Evolutionary conservation across 2,113 vertebrate genomes (phyloP), one percentile per base, ranked within the genome.

Genomic region (Agapornis roseicollis): DNA sequence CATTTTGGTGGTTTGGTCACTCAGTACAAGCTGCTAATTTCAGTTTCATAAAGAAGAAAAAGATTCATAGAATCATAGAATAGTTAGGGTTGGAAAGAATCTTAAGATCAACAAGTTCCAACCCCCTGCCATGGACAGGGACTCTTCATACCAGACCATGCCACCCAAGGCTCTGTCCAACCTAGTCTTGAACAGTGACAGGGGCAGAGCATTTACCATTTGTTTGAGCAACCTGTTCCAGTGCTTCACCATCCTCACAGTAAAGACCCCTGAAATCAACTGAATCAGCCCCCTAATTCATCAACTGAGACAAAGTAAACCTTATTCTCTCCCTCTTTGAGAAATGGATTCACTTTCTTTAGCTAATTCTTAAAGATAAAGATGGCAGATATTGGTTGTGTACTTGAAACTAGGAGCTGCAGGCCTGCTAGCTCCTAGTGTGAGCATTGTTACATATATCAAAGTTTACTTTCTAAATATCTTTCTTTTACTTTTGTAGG

Each of bases 381-480:
- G 9, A 31, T 61, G 19, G 3, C 19, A 93, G 37, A 24, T 66
- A 49, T 3, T 39, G 17, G 6, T 11, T 88, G 7, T 28, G 9
- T 11, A 4, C 20, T 52, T 74, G 53, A 70, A 78, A 35, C 16
- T 14, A 66, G 41, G 16, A 79, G 25, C 28, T 85, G 29, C 15
- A 77, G 33, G 11, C 16, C 58, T 74, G 46, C 25, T 25, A 52
- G 15, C 42, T 81, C 33, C 20, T 28, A 5, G 11, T 4, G 10
- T 39, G 11, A 83, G 42, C 0, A 0, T 12, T 11, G 11, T 37
- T 68, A 29, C 2, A 6, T 11, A 4, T 7, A 61, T 4, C 25
- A n/a, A 93, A 13, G 2, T 10, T 17, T 60, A 18, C 39, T 50
- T 74, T 50, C 47, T 42, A 61, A 91, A 41, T 14, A 33, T 4